These are phyloP conservation scores for Proterorhinus semilunaris DNA, from an alignment of 2,113 vertebrate species.

Conservation along the genomic window DNA sequence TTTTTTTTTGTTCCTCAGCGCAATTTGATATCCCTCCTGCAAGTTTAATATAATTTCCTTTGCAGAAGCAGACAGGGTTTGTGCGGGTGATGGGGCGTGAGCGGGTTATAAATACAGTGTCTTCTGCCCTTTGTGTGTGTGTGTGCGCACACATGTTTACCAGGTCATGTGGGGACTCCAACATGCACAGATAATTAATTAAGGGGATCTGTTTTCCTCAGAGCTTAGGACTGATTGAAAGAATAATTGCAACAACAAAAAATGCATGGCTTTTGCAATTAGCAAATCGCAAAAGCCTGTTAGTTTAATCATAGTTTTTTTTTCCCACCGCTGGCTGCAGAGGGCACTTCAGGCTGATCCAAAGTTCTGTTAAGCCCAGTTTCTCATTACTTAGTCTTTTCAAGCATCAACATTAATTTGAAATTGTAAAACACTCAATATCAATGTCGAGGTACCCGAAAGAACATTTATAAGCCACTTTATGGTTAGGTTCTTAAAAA, in stretches of 20 bases:
- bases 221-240: too few relatives aligned
- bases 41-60: conserved; percentile 76
- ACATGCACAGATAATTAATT: not conserved
- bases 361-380: too few relatives aligned
- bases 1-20: conserved; percentile 60
- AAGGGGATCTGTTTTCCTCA: not conserved
- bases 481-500: not conserved
- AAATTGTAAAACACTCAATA: too few relatives aligned
- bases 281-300: too few relatives aligned
- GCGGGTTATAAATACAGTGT: conserved; percentile 48
- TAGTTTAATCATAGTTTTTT: too few relatives aligned
- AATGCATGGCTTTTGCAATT: too few relatives aligned
- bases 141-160: not conserved
- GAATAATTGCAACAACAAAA: too few relatives aligned
- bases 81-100: conserved; percentile 42
- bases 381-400: too few relatives aligned
- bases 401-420: too few relatives aligned
- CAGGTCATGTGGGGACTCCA: not conserved
- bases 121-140: conserved; percentile 24
- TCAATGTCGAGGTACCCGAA: too few relatives aligned
- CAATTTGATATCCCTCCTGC: conserved; percentile 76
- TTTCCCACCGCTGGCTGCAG: too few relatives aligned
- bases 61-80: conserved; percentile 46
- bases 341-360: too few relatives aligned
- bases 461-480: not conserved